These are phyloP conservation scores for Montipora foliosa DNA, from an alignment of 64 coral and sea anemone genomes.

Conservation along the genomic window DNA sequence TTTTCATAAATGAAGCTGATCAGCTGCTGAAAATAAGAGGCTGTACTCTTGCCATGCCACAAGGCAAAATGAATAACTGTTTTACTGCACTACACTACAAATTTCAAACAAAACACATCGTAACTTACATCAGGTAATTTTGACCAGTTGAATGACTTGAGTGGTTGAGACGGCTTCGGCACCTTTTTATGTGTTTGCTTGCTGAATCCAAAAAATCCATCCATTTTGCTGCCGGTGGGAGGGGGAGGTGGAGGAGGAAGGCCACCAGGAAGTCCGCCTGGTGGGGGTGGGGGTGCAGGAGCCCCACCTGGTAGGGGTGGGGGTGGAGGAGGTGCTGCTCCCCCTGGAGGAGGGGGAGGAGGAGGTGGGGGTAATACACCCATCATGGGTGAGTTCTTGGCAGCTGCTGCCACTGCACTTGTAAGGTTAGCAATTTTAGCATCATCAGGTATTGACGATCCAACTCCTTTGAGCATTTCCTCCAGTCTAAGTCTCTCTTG, in stretches of 20 bases:
- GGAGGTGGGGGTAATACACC: conserved; percentile 76
- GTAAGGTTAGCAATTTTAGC: conserved; percentile 84
- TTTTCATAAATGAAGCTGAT: too few relatives aligned
- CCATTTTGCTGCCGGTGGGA: neutral
- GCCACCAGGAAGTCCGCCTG: conserved; percentile 26
- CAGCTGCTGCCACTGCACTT: conserved; percentile 64
- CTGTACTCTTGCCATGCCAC: too few relatives aligned
- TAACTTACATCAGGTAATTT: conserved; percentile 98
- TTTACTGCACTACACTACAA: neutral
- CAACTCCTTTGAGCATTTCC: conserved; percentile 93
- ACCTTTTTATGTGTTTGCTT: conserved; percentile 85
- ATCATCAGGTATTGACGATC: conserved; percentile 95
- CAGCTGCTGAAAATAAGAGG: too few relatives aligned
- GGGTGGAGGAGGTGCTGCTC: conserved; percentile 51
- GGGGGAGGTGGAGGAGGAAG: conserved; percentile 73
- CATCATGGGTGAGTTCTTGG: conserved; percentile 74
- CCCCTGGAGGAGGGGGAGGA: conserved; percentile 63
- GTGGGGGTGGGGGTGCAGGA: conserved; percentile 82
- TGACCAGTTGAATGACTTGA: conserved; percentile 99
- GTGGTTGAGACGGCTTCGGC: conserved; percentile 95
- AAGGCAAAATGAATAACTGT: too few relatives aligned
- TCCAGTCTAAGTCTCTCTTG: conserved; percentile 80
- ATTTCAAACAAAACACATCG: too few relatives aligned
- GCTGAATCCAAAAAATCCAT: conserved; percentile 72
- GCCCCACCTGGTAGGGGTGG: conserved; percentile 69